phyloP scores from a whole-genome alignment of 2,113 vertebrate species.

The Hemichromis elongatus region DNA sequence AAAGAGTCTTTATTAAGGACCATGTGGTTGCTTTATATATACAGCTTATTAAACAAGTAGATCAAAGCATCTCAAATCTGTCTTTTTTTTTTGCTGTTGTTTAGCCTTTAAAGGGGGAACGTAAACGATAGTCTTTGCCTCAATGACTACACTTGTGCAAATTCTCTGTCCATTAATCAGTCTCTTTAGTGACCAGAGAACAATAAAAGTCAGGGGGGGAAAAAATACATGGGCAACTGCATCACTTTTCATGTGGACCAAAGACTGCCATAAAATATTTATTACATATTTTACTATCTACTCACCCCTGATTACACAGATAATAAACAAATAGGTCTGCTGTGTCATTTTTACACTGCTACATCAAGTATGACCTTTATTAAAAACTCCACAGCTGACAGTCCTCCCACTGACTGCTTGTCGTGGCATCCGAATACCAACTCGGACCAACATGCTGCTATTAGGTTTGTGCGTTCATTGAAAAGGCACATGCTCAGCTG shows the following conservation, averaged over 20 bases:
- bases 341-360: slow-evolving; percentile 35
- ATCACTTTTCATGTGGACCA: slow-evolving; percentile 2
- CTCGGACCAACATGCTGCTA: no score
- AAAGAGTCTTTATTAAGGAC: slow-evolving; percentile 4
- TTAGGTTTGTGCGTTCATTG: background rate
- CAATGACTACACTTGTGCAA: background rate
- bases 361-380: slow-evolving; percentile 54
- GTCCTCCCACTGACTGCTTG: background rate
- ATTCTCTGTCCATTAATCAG: background rate
- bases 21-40: slow-evolving; percentile 4
- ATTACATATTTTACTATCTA: slow-evolving; percentile 35
- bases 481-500: background rate
- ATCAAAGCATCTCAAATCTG: slow-evolving; percentile 1
- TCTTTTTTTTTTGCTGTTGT: background rate
- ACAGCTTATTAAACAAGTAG: background rate
- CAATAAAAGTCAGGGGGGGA: background rate
- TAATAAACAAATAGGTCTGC: slow-evolving; percentile 47
- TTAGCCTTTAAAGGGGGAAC: background rate
- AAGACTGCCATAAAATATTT: slow-evolving; percentile 36
- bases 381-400: slow-evolving; percentile 23
- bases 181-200: background rate
- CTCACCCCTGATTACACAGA: slow-evolving; percentile 45
- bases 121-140: background rate
- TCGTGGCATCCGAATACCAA: background rate
- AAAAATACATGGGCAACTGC: background rate